Evolutionary conservation across 2,113 vertebrate species (phyloP).

Genomic region (Cheirogaleus medius): DNA sequence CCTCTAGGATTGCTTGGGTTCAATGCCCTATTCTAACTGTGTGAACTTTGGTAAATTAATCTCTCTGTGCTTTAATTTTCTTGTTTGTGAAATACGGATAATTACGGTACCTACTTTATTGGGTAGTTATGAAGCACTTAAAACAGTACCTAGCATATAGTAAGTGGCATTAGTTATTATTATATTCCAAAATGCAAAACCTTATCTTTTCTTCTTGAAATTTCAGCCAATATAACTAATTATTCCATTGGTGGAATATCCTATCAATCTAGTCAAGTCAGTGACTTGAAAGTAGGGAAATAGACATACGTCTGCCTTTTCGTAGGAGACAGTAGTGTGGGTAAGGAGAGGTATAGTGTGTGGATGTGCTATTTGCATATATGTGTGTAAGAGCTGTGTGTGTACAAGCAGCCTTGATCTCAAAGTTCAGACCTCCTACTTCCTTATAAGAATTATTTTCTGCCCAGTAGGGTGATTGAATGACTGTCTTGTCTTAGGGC

Average conservation of each 20-base stretch:
- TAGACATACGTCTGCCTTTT: not conserved
- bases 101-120: not conserved
- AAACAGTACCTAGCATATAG: not conserved
- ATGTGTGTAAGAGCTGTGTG: not conserved
- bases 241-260: not conserved
- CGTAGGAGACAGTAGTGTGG: not conserved
- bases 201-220: slow-evolving; percentile 17
- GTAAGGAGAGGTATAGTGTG: not conserved
- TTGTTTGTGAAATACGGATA: not conserved
- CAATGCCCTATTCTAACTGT: not conserved
- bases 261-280: slow-evolving; percentile 7
- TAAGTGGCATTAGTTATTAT: not conserved
- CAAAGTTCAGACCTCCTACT: not conserved
- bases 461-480: not conserved
- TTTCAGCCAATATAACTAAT: not conserved
- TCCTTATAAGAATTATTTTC: not conserved
- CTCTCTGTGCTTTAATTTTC: slow-evolving; percentile 25
- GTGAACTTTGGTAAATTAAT: not conserved
- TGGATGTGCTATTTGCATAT: not conserved
- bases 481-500: not conserved
- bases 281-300: not conserved
- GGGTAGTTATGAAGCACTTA: not conserved
- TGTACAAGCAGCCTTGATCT: not conserved
- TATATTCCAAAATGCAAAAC: not conserved
- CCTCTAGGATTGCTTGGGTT: not conserved